phyloP scores from a whole-genome alignment of 2,113 vertebrate species.

The Colinus virginianus region DNA sequence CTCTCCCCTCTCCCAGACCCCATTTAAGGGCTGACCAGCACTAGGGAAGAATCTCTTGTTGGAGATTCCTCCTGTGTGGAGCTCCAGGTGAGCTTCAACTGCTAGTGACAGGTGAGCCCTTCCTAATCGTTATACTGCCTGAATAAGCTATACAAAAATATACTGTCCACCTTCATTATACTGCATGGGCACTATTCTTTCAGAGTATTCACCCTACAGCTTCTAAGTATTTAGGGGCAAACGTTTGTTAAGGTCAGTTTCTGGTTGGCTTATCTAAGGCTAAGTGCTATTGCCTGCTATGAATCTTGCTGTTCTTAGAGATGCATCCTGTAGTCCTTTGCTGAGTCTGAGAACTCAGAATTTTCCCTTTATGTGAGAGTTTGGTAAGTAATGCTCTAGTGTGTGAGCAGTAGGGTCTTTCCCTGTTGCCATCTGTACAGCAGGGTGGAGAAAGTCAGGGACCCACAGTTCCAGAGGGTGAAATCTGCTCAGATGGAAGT shows the following conservation, averaged over 20 bases:
- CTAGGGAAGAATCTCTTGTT: too few relatives aligned
- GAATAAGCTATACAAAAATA: too few relatives aligned
- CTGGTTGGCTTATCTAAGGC: neutral
- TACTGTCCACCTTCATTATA: too few relatives aligned
- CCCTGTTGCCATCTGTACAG: fast-evolving
- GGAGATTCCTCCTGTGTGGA: too few relatives aligned
- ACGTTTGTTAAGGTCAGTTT: neutral
- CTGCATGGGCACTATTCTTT: too few relatives aligned
- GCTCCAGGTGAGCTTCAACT: too few relatives aligned
- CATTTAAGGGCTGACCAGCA: too few relatives aligned
- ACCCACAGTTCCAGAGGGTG: neutral
- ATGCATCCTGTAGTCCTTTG: neutral
- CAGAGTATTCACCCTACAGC: too few relatives aligned
- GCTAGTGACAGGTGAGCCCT: too few relatives aligned
- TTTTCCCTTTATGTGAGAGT: neutral
- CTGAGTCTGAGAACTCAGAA: neutral
- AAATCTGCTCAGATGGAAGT: neutral
- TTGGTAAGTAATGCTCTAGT: neutral
- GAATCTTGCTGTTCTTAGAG: neutral
- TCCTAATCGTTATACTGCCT: too few relatives aligned
- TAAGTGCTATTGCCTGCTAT: neutral
- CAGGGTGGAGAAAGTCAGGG: fast-evolving
- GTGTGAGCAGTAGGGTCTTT: neutral
- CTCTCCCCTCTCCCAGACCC: too few relatives aligned
- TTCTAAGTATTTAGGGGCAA: neutral